phyloP scores from a whole-genome alignment of 1,140 invertebrate species.

The Pogonus chalceus region DNA sequence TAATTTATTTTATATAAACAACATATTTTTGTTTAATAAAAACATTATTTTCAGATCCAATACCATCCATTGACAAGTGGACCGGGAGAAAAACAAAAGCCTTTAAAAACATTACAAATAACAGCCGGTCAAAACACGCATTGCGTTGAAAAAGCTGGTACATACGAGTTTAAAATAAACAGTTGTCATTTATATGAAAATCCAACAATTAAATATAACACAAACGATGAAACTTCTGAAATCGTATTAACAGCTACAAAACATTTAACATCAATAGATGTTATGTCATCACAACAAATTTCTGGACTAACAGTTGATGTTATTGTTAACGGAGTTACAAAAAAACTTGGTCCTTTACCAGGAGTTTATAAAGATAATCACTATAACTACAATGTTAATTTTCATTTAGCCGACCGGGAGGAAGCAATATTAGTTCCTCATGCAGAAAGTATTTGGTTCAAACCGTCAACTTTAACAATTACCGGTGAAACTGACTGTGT shows the following conservation, averaged over 20 bases:
- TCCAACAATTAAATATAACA: constrained; percentile 38
- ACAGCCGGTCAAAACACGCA: constrained; percentile 41
- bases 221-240: constrained; percentile 28
- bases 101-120: constrained; percentile 31
- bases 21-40: neutral
- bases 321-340: constrained; percentile 23
- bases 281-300: constrained; percentile 26
- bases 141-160: constrained; percentile 58
- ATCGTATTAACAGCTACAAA: constrained; percentile 31
- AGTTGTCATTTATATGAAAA: constrained; percentile 73
- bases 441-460: constrained; percentile 61
- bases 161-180: constrained; percentile 63
- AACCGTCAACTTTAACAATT: constrained; percentile 50
- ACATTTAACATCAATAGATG: constrained; percentile 27
- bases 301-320: constrained; percentile 30
- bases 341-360: constrained; percentile 14
- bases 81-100: constrained; percentile 19
- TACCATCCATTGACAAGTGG: constrained; percentile 25
- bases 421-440: constrained; percentile 48
- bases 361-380: constrained; percentile 9
- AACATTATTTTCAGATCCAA: neutral
- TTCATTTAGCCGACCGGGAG: constrained; percentile 37
- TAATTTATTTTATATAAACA: constrained; percentile 14
- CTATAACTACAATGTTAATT: constrained; percentile 22
- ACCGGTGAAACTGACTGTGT: constrained; percentile 62